phyloP scores from a whole-genome alignment of 2,113 vertebrate species.

The Gymnorhina tibicen region DNA sequence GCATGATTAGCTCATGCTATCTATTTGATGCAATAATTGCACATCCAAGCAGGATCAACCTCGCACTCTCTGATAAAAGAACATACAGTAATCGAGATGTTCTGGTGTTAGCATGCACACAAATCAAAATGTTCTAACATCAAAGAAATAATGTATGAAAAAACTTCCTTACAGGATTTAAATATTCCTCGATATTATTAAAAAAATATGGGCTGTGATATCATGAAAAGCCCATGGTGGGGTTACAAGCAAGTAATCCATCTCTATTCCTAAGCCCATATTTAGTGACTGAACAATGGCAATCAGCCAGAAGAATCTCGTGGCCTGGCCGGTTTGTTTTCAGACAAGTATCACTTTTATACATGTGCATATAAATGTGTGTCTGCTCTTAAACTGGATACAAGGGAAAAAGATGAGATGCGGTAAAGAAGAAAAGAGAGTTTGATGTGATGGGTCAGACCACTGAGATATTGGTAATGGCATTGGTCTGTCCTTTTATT shows the following conservation, averaged over 20 bases:
- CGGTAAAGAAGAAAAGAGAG: neutral
- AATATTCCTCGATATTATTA: slow-evolving; percentile 26
- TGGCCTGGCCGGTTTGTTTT: slow-evolving; percentile 7
- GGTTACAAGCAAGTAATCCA: slow-evolving; percentile 27
- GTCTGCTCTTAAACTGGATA: neutral
- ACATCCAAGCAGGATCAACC: neutral
- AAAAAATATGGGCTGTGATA: slow-evolving; percentile 45
- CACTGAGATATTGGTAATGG: neutral
- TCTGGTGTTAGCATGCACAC: slow-evolving; percentile 51
- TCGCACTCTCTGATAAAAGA: neutral
- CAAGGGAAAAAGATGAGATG: neutral
- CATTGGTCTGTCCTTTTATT: neutral
- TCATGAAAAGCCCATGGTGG: slow-evolving; percentile 37
- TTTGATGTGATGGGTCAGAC: neutral
- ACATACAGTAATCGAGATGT: slow-evolving; percentile 32
- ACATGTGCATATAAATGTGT: neutral
- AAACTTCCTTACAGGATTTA: slow-evolving; percentile 34
- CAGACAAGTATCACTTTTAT: neutral
- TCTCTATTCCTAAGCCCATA: slow-evolving; percentile 12
- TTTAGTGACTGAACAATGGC: slow-evolving; percentile 25
- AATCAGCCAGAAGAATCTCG: slow-evolving; percentile 30
- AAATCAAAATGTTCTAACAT: slow-evolving; percentile 52
- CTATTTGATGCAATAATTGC: neutral
- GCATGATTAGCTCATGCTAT: neutral
- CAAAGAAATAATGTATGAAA: neutral